Base-by-base conservation (phyloP, 2,888 invertebrate species). In the Phanerotoma sp. region DNA sequence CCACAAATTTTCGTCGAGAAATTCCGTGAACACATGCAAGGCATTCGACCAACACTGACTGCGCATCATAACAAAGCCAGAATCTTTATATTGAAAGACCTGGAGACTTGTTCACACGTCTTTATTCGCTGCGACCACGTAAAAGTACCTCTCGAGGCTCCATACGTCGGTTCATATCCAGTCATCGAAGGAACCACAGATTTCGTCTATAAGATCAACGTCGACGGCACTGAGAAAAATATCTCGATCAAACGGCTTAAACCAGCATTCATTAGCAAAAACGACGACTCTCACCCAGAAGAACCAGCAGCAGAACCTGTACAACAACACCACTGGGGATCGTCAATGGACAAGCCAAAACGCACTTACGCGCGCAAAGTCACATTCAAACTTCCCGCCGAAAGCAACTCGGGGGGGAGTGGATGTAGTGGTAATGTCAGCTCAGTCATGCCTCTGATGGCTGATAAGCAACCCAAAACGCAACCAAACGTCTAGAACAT, bases 1-100 rank as follows among this genome's bases (percentile, higher is more conserved):
- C 59, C 62, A n/a, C 33, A 50, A 15, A 33, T 48, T 18, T 65
- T 65, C 50, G 9, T 62, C 7, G 47, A 54, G 21, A 54, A 56
- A 46, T 49, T 51, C 22, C 38, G 62, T 3, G 42, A 54, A 22
- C 45, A 48, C 13, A 61, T 64, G 37, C 22, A 51, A 21, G 35
- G 25, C 2, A 32, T 57, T 3, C 41, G 46, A 21, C 53, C 58
- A 2, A 56, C 49, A 9, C 57, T 56, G 21, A 56, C 62, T 2
- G 49, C 59, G 1, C 60, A 63, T 35, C 57, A 64, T 50, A 41
- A 10, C 28, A 48, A 52, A 18, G 11, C 42, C 1, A 25, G 46
- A 9, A 21, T 54, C 4, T 63, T 63, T 28, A 38, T 54, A 1
- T 38, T 51, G 10, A 62, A 62, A 44, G 51, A 59, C 33, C 15